phyloP scores from a whole-genome alignment of 2,888 invertebrate genomes.

The Drosophila leonis region DNA sequence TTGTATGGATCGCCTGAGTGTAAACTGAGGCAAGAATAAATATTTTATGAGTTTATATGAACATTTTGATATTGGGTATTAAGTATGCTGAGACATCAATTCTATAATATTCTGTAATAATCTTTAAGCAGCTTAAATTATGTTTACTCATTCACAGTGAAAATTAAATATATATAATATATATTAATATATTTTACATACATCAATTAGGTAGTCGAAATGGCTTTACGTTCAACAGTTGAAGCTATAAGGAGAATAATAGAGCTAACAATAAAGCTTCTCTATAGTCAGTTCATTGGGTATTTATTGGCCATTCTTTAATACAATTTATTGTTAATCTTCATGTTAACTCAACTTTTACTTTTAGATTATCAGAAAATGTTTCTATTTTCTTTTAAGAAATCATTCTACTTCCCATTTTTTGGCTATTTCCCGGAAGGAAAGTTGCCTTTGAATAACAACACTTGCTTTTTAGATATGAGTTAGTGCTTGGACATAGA shows the following conservation, averaged over 20 bases:
- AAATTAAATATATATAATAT: not conserved
- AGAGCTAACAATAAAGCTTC: not conserved
- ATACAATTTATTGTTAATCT: not conserved
- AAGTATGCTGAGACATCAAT: not conserved
- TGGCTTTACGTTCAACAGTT: not conserved
- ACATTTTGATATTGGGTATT: not conserved
- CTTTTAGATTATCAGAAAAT: not conserved
- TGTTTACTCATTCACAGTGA: not conserved
- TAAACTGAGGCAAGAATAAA: conserved; percentile 5
- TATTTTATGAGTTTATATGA: conserved; percentile 18
- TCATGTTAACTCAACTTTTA: not conserved
- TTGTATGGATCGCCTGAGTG: not conserved
- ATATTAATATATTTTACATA: not conserved
- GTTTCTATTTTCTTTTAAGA: not conserved
- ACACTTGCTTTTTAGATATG: conserved; percentile 10
- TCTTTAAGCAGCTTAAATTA: not conserved
- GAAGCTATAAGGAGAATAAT: no score
- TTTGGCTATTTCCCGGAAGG: not conserved
- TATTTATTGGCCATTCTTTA: not conserved
- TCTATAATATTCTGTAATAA: not conserved
- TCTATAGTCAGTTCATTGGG: not conserved
- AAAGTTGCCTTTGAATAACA: conserved; percentile 6
- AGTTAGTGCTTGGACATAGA: not conserved
- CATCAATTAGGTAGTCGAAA: not conserved
- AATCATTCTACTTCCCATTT: not conserved